Base-by-base conservation (phyloP, 2,113 vertebrate genomes). In the Syrrhaptes paradoxus region DNA sequence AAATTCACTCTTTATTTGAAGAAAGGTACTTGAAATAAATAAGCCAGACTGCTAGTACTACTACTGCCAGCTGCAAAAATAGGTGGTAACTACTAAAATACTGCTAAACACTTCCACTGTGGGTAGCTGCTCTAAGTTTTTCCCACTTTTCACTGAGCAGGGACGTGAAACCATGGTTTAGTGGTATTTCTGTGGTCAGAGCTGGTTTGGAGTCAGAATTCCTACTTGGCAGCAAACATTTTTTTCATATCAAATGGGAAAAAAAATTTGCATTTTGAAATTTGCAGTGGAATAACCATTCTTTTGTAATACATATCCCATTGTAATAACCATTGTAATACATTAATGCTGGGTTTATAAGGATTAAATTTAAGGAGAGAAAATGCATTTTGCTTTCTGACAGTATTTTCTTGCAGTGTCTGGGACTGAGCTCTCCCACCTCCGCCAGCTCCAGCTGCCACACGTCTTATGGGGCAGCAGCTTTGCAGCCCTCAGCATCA, bases 101-200 rank as follows among this genome's bases (percentile, higher is more conserved):
- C 31, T 52, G n/a, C 73, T 63, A 19, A 68, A 54, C 13, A 26
- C 57, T n/a, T 26, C 28, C 1, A 2, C 55, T 26, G 38, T n/a
- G 21, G 57, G 45, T 11, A 43, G 49, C 57, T 74, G 31, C 67
- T 31, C 1, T 29, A 18, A 29, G 26, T 16, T 43, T 59, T 74
- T 54, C 8, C 55, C 31, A 13, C 18, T 79, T 70, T 21, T 84
- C 45, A 6, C n/a, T 22, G 38, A 43, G 21, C 38, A 75, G 45
- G 57, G 49, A n/a, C 43, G 26, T 13, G 57, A 49, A 43, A 5
- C 55, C 0, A 1, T 21, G 11, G 12, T 6, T n/a, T 13, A n/a
- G 26, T 28, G 52, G 26, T 24, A 28, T 36, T 43, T 49, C 20
- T 54, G 24, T 31, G 31, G 17, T n/a, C 41, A 28, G 51, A 49